Percentiles rank a stretch among this genome's conserved stretches.
These are phyloP conservation scores for Cerceris ruficornis DNA, from an alignment of 2,888 invertebrate genomes.

Conservation along the genomic window DNA sequence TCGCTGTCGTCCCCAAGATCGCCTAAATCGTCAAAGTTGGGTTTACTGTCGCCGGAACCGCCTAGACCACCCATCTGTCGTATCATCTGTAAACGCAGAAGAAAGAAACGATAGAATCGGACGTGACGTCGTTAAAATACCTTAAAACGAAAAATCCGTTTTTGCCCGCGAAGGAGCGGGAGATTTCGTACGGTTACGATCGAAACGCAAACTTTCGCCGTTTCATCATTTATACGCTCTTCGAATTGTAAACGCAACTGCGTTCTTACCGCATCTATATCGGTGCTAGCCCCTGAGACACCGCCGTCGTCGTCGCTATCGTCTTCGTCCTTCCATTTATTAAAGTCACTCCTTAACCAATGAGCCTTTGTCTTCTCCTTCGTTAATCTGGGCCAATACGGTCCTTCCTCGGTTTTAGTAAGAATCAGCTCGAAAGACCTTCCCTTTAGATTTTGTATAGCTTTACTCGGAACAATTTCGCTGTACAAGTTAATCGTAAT, in stretches of 20 bases:
- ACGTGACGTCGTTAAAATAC: neutral
- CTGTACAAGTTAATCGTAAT: constrained; percentile 92
- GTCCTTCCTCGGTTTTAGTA: constrained; percentile 86
- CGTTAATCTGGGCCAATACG: constrained; percentile 94
- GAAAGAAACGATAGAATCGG: no score
- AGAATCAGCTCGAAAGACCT: constrained; percentile 90
- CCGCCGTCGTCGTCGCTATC: constrained; percentile 91
- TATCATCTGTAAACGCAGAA: constrained; percentile 84
- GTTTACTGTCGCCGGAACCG: constrained; percentile 84
- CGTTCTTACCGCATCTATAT: constrained; percentile 85
- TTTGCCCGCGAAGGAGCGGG: neutral
- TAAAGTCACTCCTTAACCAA: constrained; percentile 98
- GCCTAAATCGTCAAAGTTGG: constrained; percentile 89
- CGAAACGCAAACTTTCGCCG: no score
- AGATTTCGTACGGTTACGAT: no score
- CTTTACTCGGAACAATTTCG: constrained; percentile 91
- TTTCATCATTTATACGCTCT: no score
- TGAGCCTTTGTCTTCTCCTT: constrained; percentile 95
- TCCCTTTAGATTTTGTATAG: constrained; percentile 87
- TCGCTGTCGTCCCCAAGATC: constrained; percentile 87
- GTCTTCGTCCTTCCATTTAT: constrained; percentile 98
- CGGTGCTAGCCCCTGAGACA: constrained; percentile 77
- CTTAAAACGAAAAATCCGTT: neutral
- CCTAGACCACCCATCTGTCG: constrained; percentile 87
- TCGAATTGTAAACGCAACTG: neutral